These are phyloP conservation scores for Dicyrtomina minuta DNA, from an alignment of 2,888 invertebrate genomes.

Conservation along the genomic window DNA sequence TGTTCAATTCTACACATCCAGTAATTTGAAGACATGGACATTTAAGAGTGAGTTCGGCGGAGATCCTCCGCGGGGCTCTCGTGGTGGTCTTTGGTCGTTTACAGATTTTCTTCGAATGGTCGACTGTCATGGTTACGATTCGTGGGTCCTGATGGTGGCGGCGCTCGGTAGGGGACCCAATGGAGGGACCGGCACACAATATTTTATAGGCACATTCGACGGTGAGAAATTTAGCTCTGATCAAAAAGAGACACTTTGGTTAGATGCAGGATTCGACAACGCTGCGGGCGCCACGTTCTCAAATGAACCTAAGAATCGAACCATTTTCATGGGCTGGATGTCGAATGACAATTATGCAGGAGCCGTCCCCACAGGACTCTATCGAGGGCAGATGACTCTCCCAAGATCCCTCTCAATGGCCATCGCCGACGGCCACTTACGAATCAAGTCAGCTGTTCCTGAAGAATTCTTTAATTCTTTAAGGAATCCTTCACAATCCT, in stretches of 20 bases:
- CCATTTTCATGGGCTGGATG: slow-evolving; percentile 48
- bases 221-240: slow-evolving; percentile 30
- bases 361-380: slow-evolving; percentile 38
- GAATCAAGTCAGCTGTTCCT: slow-evolving; percentile 13
- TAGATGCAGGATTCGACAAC: slow-evolving; percentile 51
- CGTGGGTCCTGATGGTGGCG: slow-evolving; percentile 50
- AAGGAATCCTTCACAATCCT: background rate
- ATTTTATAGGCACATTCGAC: slow-evolving; percentile 49
- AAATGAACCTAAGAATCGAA: slow-evolving; percentile 35
- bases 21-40: slow-evolving; percentile 42
- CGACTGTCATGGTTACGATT: background rate
- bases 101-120: slow-evolving; percentile 44
- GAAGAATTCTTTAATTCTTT: slow-evolving; percentile 11
- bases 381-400: slow-evolving; percentile 50
- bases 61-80: slow-evolving; percentile 38
- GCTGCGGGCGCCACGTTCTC: slow-evolving; percentile 48
- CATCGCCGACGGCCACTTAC: background rate
- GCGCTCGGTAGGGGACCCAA: slow-evolving; percentile 50
- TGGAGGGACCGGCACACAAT: slow-evolving; percentile 47
- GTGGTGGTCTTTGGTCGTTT: slow-evolving; percentile 51
- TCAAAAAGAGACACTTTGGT: slow-evolving; percentile 39
- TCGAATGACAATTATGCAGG: slow-evolving; percentile 43
- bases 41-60: slow-evolving; percentile 40
- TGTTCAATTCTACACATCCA: slow-evolving; percentile 40
- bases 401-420: slow-evolving; percentile 27